These are phyloP conservation scores for Condylura cristata DNA, from an alignment of 2,113 vertebrate species.

Conservation along the genomic window DNA sequence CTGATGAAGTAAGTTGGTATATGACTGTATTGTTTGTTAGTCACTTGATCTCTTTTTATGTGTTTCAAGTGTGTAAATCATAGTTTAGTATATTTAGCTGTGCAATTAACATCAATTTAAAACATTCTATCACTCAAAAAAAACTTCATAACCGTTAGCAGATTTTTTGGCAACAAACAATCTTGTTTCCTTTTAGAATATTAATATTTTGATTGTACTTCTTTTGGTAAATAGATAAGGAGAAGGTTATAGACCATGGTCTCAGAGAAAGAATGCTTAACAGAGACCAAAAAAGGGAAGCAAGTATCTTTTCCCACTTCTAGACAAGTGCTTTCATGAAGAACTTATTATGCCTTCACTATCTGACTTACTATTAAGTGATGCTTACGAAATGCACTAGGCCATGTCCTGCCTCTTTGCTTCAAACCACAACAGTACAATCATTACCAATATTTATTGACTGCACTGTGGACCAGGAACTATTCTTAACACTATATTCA, in stretches of 20 bases:
- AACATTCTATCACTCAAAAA: neutral
- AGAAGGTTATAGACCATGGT: neutral
- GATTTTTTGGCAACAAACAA: neutral
- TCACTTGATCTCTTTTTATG: neutral
- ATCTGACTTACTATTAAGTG: neutral
- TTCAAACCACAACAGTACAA: neutral
- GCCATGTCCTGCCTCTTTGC: neutral
- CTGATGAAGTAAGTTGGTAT: neutral
- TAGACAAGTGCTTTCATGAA: neutral
- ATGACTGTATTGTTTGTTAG: neutral
- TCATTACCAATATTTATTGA: neutral
- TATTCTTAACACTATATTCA: neutral
- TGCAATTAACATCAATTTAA: neutral
- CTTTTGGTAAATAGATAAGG: conserved; percentile 44
- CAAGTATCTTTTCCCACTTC: neutral
- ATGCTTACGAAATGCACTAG: neutral
- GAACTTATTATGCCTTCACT: no score
- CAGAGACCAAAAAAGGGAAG: neutral
- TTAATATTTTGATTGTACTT: neutral
- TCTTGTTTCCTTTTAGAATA: conserved; percentile 46
- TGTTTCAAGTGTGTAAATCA: neutral
- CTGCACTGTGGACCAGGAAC: neutral
- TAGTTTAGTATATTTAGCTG: conserved; percentile 31
- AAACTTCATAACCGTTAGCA: neutral
- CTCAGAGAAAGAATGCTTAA: conserved; percentile 21